These are phyloP conservation scores for Papilio aristodemus DNA, from an alignment of 1,140 invertebrate species.

Conservation along the genomic window DNA sequence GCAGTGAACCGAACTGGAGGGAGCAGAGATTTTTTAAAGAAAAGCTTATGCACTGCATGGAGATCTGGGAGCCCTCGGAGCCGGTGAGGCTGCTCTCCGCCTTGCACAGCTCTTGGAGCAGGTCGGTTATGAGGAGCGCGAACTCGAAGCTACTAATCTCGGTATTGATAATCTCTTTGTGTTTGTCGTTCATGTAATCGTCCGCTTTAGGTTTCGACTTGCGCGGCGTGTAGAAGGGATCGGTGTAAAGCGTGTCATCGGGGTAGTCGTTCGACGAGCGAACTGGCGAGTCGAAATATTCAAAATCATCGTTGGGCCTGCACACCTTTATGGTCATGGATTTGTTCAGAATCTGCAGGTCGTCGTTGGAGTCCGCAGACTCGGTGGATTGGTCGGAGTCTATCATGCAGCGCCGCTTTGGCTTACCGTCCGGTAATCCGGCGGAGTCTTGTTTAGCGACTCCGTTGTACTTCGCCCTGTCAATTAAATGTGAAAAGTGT, in stretches of 20 bases:
- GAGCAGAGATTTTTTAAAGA: conserved; percentile 82
- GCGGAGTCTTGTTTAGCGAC: conserved; percentile 46
- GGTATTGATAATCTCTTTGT: conserved; percentile 79
- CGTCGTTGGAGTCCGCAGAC: conserved; percentile 79
- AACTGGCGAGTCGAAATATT: conserved; percentile 83
- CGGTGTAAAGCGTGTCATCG: conserved; percentile 58
- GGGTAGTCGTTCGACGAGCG: conserved; percentile 81
- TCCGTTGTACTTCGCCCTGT: conserved; percentile 50
- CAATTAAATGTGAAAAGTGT: conserved; percentile 34
- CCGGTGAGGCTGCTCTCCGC: conserved; percentile 77
- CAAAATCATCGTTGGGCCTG: conserved; percentile 83
- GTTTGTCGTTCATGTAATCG: conserved; percentile 81
- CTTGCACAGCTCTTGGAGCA: conserved; percentile 82
- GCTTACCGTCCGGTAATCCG: conserved; percentile 48
- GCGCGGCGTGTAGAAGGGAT: conserved; percentile 54
- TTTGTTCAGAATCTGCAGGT: conserved; percentile 78
- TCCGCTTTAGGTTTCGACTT: conserved; percentile 71
- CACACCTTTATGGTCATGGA: conserved; percentile 81
- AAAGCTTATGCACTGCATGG: conserved; percentile 83
- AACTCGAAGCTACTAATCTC: conserved; percentile 82
- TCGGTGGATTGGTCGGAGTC: conserved; percentile 73
- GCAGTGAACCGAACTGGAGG: conserved; percentile 81
- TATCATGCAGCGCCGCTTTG: conserved; percentile 46
- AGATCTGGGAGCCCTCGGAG: conserved; percentile 80
- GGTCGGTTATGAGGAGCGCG: conserved; percentile 81